phyloP scores from a whole-genome alignment of 2,113 vertebrate genomes.

The Rutilus rutilus region DNA sequence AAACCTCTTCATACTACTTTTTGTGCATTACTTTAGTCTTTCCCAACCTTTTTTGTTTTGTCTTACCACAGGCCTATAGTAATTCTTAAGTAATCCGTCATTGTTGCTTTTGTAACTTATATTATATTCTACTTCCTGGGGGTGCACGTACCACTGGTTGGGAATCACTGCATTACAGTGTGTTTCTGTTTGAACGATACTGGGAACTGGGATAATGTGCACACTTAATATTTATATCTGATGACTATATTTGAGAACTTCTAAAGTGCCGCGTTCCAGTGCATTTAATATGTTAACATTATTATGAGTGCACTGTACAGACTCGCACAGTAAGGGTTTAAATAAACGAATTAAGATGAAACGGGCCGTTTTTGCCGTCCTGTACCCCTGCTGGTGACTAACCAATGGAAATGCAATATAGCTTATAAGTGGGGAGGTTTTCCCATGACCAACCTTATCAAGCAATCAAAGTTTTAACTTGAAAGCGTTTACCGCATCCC shows the following conservation, averaged over 20 bases:
- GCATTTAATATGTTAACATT: conserved; percentile 65
- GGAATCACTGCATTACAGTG: neutral
- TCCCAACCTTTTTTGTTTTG: neutral
- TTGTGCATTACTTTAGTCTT: neutral
- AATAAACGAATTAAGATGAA: conserved; percentile 28
- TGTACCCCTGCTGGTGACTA: neutral
- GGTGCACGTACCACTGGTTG: neutral
- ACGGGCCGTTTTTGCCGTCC: neutral
- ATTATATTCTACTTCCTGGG: neutral
- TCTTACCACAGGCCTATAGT: neutral
- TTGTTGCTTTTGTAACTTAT: neutral
- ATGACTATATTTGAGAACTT: neutral
- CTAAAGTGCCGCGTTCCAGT: conserved; percentile 48
- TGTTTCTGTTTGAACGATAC: neutral
- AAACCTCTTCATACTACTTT: conserved; percentile 11
- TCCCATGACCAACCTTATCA: conserved; percentile 63
- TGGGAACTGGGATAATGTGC: neutral
- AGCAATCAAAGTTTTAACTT: conserved; percentile 59
- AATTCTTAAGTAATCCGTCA: neutral
- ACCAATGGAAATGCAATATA: conserved; percentile 61
- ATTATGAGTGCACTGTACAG: conserved; percentile 61
- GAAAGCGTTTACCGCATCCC: conserved; percentile 38
- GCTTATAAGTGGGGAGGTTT: conserved; percentile 43
- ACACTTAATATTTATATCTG: conserved; percentile 38
- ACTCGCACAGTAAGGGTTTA: conserved; percentile 31